Percentiles rank a stretch among this genome's conserved stretches.
These are phyloP conservation scores for Zhuqinia jingwanae DNA, from an alignment of 2,888 invertebrate species.

Conservation along the genomic window DNA sequence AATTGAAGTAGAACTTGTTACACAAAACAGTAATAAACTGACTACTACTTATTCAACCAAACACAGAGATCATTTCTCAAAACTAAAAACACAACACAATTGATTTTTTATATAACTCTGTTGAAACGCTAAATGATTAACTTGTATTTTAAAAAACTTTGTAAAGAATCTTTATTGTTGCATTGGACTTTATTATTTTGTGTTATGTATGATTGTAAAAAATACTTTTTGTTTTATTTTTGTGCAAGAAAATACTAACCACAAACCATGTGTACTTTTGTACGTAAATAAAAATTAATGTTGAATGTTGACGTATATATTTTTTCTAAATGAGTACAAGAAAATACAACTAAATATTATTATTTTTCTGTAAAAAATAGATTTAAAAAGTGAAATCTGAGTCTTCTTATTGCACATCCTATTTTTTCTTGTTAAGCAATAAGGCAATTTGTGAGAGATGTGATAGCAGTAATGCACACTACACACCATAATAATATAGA, in stretches of 20 bases:
- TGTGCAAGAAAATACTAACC: no score
- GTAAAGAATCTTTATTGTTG: no score
- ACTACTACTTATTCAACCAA: background rate
- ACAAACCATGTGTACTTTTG: no score
- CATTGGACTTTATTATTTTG: no score
- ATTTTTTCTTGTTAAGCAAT: background rate
- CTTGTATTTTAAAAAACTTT: no score
- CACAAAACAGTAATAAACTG: background rate
- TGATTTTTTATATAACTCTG: background rate
- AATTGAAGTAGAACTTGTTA: background rate
- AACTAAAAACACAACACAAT: background rate
- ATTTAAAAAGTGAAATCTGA: slow-evolving; percentile 56
- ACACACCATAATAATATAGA: no score
- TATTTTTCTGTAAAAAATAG: slow-evolving; percentile 5
- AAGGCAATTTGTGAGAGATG: slow-evolving; percentile 3
- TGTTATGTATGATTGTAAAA: no score
- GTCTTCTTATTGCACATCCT: background rate
- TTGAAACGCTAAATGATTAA: slow-evolving; percentile 4
- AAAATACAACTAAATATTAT: no score
- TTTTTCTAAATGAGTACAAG: no score
- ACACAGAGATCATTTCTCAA: background rate
- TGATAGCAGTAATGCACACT: slow-evolving; percentile 45
- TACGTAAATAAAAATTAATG: no score
- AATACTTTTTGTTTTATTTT: no score
- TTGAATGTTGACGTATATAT: no score